These are phyloP conservation scores for Spongia lamella DNA, from an alignment of 37 sponge, comb jelly and placozoan species.

Conservation along the genomic window DNA sequence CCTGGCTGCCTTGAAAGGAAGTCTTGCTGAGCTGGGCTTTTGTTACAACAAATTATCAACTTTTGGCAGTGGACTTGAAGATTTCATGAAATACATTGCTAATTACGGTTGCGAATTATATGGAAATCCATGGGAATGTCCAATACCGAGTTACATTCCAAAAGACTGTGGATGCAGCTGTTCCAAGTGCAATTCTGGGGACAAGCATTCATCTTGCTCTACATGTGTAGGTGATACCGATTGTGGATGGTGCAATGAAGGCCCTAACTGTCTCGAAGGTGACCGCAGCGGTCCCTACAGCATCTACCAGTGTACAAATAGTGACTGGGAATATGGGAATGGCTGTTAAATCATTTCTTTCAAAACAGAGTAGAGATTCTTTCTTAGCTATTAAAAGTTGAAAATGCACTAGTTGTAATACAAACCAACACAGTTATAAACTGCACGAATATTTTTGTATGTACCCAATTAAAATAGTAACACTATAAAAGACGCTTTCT, in stretches of 20 bases:
- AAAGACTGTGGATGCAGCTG: conserved; percentile 49
- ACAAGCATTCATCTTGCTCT: conserved; percentile 42
- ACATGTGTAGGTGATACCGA: conserved; percentile 27
- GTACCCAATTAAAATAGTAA: no score
- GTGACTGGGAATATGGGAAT: conserved; percentile 58
- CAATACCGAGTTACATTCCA: conserved; percentile 43
- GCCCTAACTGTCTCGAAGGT: conserved; percentile 72
- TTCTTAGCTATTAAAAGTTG: no score
- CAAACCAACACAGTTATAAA: no score
- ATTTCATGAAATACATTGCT: conserved; percentile 48
- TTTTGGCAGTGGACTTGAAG: conserved; percentile 44
- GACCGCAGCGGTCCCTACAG: conserved; percentile 3
- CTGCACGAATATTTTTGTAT: no score
- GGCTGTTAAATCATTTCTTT: no score
- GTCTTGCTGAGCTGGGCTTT: conserved; percentile 2
- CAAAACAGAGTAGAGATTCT: no score
- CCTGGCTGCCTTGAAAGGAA: not conserved
- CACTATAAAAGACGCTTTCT: conserved; percentile 73
- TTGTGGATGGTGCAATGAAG: conserved; percentile 76
- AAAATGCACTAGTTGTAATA: no score
- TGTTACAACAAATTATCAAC: conserved; percentile 62
- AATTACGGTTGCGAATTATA: conserved; percentile 68
- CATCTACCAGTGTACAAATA: conserved; percentile 41
- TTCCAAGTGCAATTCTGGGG: conserved; percentile 61
- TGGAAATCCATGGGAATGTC: conserved; percentile 83